Conservation (phyloP, 2,797 vertebrate species). For the Geotrypetes seraphini region DNA sequence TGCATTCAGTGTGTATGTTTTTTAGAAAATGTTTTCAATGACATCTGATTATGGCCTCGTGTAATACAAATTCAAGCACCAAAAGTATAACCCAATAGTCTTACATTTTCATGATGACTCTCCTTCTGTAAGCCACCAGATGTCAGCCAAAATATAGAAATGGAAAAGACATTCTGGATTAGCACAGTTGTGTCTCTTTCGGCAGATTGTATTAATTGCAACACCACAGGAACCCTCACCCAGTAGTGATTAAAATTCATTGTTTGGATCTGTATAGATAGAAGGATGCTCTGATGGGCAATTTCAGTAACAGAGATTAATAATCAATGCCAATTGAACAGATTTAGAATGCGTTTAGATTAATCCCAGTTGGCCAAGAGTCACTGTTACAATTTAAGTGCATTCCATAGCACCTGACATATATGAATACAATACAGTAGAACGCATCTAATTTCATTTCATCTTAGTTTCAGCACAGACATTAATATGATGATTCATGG, state of each 20-base stretch:
- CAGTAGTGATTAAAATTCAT: constrained; percentile 40
- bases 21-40: too few species aligned
- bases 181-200: constrained; percentile 14
- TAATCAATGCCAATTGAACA: constrained; percentile 52
- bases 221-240: constrained; percentile 15
- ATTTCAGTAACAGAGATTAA: constrained; percentile 39
- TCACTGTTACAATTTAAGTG: constrained; percentile 33
- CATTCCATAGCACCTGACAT: constrained; percentile 38
- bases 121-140: constrained; percentile 49
- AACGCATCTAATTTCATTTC: too few species aligned
- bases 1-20: too few species aligned
- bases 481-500: too few species aligned
- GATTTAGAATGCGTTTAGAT: constrained; percentile 56
- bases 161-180: constrained; percentile 28
- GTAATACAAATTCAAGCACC: too few species aligned
- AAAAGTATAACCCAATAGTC: too few species aligned
- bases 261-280: constrained; percentile 10
- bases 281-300: constrained; percentile 1
- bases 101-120: too few species aligned
- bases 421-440: too few species aligned
- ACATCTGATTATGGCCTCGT: too few species aligned
- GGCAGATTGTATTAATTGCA: constrained; percentile 41
- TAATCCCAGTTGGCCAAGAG: constrained; percentile 53
- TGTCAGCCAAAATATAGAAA: constrained; percentile 62
- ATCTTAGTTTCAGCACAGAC: too few species aligned